These are phyloP conservation scores for Ariolimax columbianus DNA, from an alignment of 2,888 invertebrate species.

Conservation along the genomic window DNA sequence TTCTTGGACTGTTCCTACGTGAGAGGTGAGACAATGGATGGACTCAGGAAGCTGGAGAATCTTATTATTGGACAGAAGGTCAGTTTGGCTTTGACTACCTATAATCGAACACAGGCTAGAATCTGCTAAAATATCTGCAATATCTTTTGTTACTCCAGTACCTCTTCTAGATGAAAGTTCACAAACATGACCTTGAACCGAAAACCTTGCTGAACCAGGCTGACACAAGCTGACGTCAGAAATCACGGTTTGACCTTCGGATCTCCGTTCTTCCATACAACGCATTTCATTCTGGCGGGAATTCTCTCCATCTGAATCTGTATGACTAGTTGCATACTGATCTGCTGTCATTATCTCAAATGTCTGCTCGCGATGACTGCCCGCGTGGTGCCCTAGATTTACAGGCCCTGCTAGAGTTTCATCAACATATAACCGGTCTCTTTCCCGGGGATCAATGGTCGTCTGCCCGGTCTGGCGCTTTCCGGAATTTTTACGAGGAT, in stretches of 20 bases:
- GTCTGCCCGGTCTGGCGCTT: not conserved
- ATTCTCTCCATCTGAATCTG: too few species aligned
- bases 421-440: slow-evolving; percentile 14
- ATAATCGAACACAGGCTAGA: not conserved
- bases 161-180: not conserved
- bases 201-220: not conserved
- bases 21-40: too few species aligned
- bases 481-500: slow-evolving; percentile 16
- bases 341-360: not conserved
- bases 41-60: not conserved
- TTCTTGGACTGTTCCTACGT: not conserved
- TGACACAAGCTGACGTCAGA: not conserved
- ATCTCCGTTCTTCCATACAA: not conserved
- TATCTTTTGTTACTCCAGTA: not conserved
- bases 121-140: too few species aligned
- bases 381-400: not conserved
- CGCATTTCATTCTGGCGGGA: not conserved
- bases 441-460: slow-evolving; percentile 5
- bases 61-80: not conserved
- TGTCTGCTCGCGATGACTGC: not conserved
- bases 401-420: not conserved
- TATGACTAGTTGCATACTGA: not conserved
- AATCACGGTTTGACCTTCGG: not conserved
- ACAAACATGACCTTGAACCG: not conserved
- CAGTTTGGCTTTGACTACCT: not conserved